Base-by-base conservation (phyloP, 1,140 invertebrate species). In the Armadillidium nasatum region DNA sequence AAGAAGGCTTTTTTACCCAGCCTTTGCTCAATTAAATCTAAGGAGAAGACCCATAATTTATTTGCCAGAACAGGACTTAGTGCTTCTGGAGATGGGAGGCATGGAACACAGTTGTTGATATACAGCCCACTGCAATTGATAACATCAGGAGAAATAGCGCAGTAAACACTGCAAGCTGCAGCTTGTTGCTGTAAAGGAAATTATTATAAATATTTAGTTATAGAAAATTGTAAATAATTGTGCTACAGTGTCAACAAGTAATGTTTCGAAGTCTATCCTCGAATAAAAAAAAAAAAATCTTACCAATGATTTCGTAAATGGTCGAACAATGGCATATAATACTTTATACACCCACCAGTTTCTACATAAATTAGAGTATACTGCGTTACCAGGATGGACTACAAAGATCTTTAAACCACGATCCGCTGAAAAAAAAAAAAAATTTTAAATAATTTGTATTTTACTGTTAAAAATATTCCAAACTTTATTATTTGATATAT, bases 71-170 rank as follows among this genome's bases (percentile, higher is more conserved):
- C 81, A 46, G 84, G 79, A 82, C 92, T 87, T 76, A 88, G 84
- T 13, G 91, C 88, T 15, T 86, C 71, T 46, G 87, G 86, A 71
- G 91, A 91, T 73, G 92, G 89, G 60, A 90, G 87, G 83, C 93
- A 94, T 44, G 89, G 89, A 83, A 88, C 95, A 83, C 95, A 98
- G 84, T 97, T 97, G 85, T 97, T 97, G 83, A 96, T 96, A 84
- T 98, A 98, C 71, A 94, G 86, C 9, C 94, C 95, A 23, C 94
- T 93, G 4, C 92, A 86, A 4, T 89, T 91, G 23, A 90, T 89
- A 71, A 97, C 84, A 83, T 97, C 95, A n/a, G 87, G 84, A 13
- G 92, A 91, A 23, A 91, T 91, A 10, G 95, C 93, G 84, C 93
- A 95, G 85, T 93, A 97, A 7, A 97, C 88, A 22, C 89, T 89